Conservation (phyloP, 2,888 invertebrate genomes). For the Alsophila aescularia region DNA sequence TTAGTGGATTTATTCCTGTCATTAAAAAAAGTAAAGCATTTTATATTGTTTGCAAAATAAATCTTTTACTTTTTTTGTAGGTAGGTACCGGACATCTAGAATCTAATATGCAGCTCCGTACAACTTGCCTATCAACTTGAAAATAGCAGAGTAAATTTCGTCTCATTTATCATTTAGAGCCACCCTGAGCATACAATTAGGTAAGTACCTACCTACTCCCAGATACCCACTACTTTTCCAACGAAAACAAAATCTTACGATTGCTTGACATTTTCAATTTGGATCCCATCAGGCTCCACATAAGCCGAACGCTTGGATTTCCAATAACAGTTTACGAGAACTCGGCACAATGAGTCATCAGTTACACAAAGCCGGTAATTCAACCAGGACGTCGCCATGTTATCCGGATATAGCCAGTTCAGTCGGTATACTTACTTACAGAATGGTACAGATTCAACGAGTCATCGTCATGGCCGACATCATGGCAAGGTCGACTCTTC, state of each 20-base stretch:
- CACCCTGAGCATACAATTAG: too few species aligned
- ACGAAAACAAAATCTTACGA: slow-evolving; percentile 33
- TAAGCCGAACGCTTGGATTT: slow-evolving; percentile 41
- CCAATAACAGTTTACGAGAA: slow-evolving; percentile 54
- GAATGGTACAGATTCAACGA: slow-evolving; percentile 2
- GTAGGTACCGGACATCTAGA: too few species aligned
- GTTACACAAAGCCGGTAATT: slow-evolving; percentile 60
- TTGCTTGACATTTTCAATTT: slow-evolving; percentile 34
- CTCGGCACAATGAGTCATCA: slow-evolving; percentile 57
- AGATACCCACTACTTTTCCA: too few species aligned
- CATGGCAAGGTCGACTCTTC: slow-evolving; percentile 18
- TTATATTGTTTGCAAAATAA: too few species aligned
- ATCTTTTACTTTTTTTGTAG: too few species aligned
- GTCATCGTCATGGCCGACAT: too few species aligned
- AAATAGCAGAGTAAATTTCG: too few species aligned
- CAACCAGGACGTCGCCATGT: slow-evolving; percentile 53
- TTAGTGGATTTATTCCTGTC: too few species aligned
- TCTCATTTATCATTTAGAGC: too few species aligned
- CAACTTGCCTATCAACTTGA: too few species aligned
- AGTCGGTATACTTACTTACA: slow-evolving; percentile 25
- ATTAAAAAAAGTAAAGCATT: too few species aligned
- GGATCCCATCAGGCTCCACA: slow-evolving; percentile 32
- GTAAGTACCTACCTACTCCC: not conserved
- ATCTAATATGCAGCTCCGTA: too few species aligned
- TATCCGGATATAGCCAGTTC: slow-evolving; percentile 51